Evolutionary conservation across 2,888 invertebrate species (phyloP), one percentile per base, ranked within the genome.

Genomic region (Perdita meconis): DNA sequence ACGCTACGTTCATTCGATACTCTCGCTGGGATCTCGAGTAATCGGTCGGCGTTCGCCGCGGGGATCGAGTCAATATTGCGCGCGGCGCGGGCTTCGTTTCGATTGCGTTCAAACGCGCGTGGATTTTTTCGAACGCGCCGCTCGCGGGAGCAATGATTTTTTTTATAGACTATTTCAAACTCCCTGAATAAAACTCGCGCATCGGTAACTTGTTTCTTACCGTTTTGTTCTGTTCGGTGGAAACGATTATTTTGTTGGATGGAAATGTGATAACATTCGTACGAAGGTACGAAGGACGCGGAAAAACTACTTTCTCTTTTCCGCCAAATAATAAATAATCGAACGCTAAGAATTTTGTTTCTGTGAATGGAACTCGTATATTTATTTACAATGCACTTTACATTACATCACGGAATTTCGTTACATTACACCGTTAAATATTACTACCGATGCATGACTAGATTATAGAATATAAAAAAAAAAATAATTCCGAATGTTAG

Each of bases 311-410:
- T 24, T 6, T n/a, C 4, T 36, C 22, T 13, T 3, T n/a, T 51
- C 2, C 22, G n/a, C n/a, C n/a, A n/a, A n/a, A n/a, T 51, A 40
- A 40, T 36, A 30, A 26, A 13, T 5, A 50, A 42, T 75, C 13
- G 2, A 38, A 30, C 42, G 10, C 26, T 55, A 56, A 38, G 13
- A 47, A 60, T 16, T 53, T 47, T 38, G 13, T 59, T 40, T 55
- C 26, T 47, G 16, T 47, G 38, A 77, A 77, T 84, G 75, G 75
- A 84, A 77, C 78, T 78, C 77, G 65, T 75, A 68, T 76, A 67
- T 82, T 86, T 86, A 88, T 87, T 88, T 88, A 87, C 87, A 88
- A 82, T 84, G 30, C 80, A 82, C 72, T 80, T 79, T 88, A 85
- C 80, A 77, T 77, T 84, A 85, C 76, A 79, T 67, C 69, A 51